Evolutionary conservation across 2,797 vertebrate species (phyloP), one percentile per base, ranked within the genome.

Genomic region (Acipenser oxyrinchus): DNA sequence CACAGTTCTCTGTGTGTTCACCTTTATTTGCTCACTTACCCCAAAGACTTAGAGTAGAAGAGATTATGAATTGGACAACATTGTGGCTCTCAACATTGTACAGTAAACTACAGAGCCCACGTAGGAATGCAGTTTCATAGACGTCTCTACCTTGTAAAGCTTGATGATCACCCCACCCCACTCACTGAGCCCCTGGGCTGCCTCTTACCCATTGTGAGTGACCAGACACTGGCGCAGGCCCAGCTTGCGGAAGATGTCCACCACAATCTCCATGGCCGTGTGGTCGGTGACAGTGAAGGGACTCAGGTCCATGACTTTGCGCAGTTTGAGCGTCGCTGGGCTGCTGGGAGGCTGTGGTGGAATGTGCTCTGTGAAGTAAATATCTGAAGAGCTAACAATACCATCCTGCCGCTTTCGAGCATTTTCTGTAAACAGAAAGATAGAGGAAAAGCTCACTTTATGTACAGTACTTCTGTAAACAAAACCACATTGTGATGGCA

Each of bases 161-260:
- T 53, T 53, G 8, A 53, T 53, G 4, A 53, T 52, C 7, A 52
- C 23, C 5, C 12, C 23, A 37, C 2, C 15, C n/a, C 18, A 7
- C 51, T 53, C 1, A 49, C 12, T 4, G 13, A 37, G 15, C 15
- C 15, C 15, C 23, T 37, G 23, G 2, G 23, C 23, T 37, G 23
- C 23, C 23, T 62, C 89, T 87, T 37, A 98, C 96, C 95, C 96
- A 0, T 98, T 97, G 71, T 97, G 96, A 1, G 95, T 98, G 51
- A 98, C 93, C 69, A 99, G 89, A 83, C 95, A 97, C 83, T 99
- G 96, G 1, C 96, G 89, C 0, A 99, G 75, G 0, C 96, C 96
- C 65, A 99, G 89, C 77, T 99, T 99, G 75, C 96, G 90, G 86
- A 99, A 99, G 52, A 99, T 97, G 72, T 99, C 96, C 77, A 99